Base-by-base conservation (phyloP, 2,797 vertebrate species). In the Gastrophryne carolinensis region DNA sequence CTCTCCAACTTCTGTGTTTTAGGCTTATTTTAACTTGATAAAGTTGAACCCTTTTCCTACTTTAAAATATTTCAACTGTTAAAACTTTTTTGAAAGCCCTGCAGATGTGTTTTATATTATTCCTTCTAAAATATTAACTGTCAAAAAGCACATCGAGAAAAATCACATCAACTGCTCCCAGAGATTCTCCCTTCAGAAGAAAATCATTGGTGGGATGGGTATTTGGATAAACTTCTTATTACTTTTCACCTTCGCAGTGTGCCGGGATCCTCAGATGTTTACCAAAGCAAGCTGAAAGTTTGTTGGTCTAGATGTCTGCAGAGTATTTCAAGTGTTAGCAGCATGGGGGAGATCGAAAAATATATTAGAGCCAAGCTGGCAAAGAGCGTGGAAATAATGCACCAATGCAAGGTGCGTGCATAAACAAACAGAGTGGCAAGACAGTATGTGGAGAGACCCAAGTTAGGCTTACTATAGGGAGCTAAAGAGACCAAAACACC, bases 261-360 rank as follows among this genome's bases (percentile, higher is more conserved):
- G 72, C 47, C 52, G 49, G 49, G 52, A 65, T 34, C 52, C 52
- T 74, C 39, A 57, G 72, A 74, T 57, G 72, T 58, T 66, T 15
- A 10, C 2, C 32, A 44, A 64, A 49, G 19, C 34, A 65, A 66
- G 41, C 61, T 17, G 47, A 15, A 17, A 34, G 52, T 66, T 47
- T 66, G 72, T 66, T 74, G 52, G 35, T 74, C 62, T 66, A 66
- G 62, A 52, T 74, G 62, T 74, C 50, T 49, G 72, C 12, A 30
- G 23, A 13, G 29, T 44, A 24, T 66, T 30, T 44, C 37, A 49
- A 66, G 72, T 41, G 27, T 10, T 49, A 49, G 9, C 72, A 74
- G 62, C 72, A 58, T 65, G 72, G 52, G 52, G 52, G 52, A 74
- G 47, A 41, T 62, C 44, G 50, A 47, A 66, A 56, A 9, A 73